phyloP scores from a whole-genome alignment of 2,113 vertebrate species.

The Capreolus pygargus region DNA sequence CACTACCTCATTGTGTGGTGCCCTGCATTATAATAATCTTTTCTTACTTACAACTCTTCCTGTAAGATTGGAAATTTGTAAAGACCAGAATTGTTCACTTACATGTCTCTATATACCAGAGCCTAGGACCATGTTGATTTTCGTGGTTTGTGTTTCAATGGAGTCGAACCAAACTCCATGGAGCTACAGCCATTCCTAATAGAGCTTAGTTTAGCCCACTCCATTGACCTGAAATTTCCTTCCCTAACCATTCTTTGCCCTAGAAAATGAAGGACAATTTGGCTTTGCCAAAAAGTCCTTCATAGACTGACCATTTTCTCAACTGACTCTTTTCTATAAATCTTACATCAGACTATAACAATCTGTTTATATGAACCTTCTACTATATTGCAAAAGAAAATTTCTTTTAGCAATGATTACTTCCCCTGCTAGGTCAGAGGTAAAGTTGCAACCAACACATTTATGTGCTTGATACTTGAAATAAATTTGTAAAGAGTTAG shows the following conservation, averaged over 20 bases:
- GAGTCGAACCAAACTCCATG: not conserved
- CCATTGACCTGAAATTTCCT: not conserved
- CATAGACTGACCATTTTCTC: not conserved
- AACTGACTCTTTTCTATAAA: not conserved
- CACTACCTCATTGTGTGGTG: not conserved
- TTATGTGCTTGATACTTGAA: not conserved
- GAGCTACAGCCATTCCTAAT: not conserved
- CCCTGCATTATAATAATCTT: constrained; percentile 4
- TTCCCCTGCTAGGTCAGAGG: not conserved
- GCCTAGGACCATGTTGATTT: not conserved
- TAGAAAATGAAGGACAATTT: not conserved
- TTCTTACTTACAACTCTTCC: not conserved
- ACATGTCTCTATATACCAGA: not conserved
- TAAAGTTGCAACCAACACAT: not conserved
- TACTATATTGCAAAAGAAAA: not conserved
- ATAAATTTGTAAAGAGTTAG: not conserved
- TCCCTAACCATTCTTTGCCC: not conserved
- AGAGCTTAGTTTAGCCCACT: not conserved
- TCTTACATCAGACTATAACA: not conserved
- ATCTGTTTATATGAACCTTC: not conserved
- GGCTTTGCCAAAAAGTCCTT: not conserved
- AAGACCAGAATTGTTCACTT: not conserved
- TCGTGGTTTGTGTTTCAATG: not conserved
- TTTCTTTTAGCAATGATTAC: not conserved
- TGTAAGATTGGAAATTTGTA: not conserved